phyloP scores from a whole-genome alignment of 2,113 vertebrate genomes.

The Carassius gibelio region DNA sequence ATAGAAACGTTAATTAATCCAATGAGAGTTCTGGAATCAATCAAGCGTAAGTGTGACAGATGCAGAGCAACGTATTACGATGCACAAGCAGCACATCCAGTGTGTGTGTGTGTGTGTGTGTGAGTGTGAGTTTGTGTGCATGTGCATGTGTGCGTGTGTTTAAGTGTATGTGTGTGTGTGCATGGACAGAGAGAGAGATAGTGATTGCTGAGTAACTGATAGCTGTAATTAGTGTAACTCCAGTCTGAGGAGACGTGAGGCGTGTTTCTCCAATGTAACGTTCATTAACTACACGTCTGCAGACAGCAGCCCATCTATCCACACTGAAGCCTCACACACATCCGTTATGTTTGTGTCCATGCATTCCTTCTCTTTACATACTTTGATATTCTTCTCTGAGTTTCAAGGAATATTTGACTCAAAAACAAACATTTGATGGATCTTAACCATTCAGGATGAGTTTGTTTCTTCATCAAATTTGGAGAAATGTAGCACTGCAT shows the following conservation, averaged over 20 bases:
- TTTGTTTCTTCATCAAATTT: neutral
- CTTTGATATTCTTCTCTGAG: neutral
- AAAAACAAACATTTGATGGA: too few relatives aligned
- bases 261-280: constrained; percentile 12
- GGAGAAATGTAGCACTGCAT: neutral
- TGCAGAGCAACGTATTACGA: constrained; percentile 14
- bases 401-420: too few relatives aligned
- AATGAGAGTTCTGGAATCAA: constrained; percentile 10
- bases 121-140: too few relatives aligned
- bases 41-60: constrained; percentile 24
- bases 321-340: neutral
- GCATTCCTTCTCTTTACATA: neutral
- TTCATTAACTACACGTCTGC: constrained; percentile 37
- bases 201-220: constrained; percentile 8
- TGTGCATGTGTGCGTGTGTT: too few relatives aligned
- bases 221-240: constrained; percentile 38
- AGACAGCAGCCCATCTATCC: constrained; percentile 26
- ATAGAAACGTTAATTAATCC: constrained; percentile 40
- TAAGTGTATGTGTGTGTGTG: too few relatives aligned
- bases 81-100: constrained; percentile 20
- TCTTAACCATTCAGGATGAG: neutral
- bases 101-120: neutral
- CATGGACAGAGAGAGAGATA: constrained; percentile 2
- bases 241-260: constrained; percentile 19
- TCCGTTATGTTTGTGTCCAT: neutral